These are phyloP conservation scores for Phengaris arion DNA, from an alignment of 2,888 invertebrate species.

Conservation along the genomic window DNA sequence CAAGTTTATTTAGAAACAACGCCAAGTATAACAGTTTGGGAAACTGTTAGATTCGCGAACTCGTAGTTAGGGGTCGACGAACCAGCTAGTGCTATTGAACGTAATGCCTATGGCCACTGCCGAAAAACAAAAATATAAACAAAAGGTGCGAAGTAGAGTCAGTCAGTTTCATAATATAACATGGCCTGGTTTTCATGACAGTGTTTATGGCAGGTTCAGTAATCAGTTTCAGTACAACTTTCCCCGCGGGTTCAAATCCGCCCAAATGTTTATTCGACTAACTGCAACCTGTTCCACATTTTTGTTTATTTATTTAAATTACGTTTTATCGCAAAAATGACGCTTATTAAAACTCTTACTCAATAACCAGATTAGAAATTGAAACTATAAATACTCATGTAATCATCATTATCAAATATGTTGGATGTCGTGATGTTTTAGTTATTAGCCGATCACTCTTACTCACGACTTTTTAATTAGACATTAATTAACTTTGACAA, in stretches of 20 bases:
- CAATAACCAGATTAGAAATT: not conserved
- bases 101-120: slow-evolving; percentile 36
- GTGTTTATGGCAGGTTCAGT: not conserved
- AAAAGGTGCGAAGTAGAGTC: slow-evolving; percentile 24
- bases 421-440: not conserved
- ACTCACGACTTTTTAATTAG: slow-evolving; percentile 16
- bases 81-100: slow-evolving; percentile 69
- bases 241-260: not conserved
- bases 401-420: not conserved
- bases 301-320: not conserved
- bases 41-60: slow-evolving; percentile 45
- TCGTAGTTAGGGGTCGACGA: slow-evolving; percentile 63
- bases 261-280: not conserved
- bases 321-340: not conserved
- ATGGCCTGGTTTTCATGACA: not conserved
- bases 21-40: slow-evolving; percentile 32
- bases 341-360: not conserved
- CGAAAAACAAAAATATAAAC: slow-evolving; percentile 30
- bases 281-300: not conserved
- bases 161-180: slow-evolving; percentile 1
- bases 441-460: not conserved
- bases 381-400: not conserved
- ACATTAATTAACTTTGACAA: slow-evolving; percentile 13
- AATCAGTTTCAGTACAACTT: not conserved
- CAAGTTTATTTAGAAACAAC: slow-evolving; percentile 3